Evolutionary conservation across 1,140 invertebrate species (phyloP).

Genomic region (Scaptomyza graminum): DNA sequence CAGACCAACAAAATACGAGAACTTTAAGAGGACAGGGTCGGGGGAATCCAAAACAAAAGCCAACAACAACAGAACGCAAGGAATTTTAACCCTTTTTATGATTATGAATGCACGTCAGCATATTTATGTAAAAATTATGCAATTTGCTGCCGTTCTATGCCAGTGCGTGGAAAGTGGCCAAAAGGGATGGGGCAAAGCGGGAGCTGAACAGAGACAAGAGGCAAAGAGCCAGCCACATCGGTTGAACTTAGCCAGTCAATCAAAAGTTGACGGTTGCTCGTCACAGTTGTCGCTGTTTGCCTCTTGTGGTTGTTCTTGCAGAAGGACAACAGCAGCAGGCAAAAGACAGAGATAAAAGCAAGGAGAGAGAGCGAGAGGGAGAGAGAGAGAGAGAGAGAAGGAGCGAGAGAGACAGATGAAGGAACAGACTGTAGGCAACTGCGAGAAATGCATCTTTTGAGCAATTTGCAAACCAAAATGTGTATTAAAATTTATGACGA

Average conservation of each 20-base stretch:
- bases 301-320: constrained; percentile 35
- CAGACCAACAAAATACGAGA: constrained; percentile 39
- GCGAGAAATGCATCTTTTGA: constrained; percentile 75
- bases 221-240: constrained; percentile 57
- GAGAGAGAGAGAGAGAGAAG: neutral
- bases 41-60: constrained; percentile 37
- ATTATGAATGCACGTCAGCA: constrained; percentile 81
- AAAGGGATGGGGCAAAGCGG: constrained; percentile 16
- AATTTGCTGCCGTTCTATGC: constrained; percentile 73
- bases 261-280: constrained; percentile 75
- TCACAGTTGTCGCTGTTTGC: constrained; percentile 71
- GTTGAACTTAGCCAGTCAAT: constrained; percentile 79
- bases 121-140: constrained; percentile 83
- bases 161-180: constrained; percentile 57
- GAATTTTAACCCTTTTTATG: constrained; percentile 78
- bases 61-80: constrained; percentile 32
- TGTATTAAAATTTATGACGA: constrained; percentile 82
- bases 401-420: neutral
- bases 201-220: constrained; percentile 12
- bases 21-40: neutral
- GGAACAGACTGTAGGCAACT: constrained; percentile 20
- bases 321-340: constrained; percentile 52
- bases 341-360: neutral
- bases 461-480: constrained; percentile 82
- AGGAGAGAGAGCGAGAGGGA: neutral